phyloP scores from a whole-genome alignment of 2,113 vertebrate genomes.

The Pitta sordida region DNA sequence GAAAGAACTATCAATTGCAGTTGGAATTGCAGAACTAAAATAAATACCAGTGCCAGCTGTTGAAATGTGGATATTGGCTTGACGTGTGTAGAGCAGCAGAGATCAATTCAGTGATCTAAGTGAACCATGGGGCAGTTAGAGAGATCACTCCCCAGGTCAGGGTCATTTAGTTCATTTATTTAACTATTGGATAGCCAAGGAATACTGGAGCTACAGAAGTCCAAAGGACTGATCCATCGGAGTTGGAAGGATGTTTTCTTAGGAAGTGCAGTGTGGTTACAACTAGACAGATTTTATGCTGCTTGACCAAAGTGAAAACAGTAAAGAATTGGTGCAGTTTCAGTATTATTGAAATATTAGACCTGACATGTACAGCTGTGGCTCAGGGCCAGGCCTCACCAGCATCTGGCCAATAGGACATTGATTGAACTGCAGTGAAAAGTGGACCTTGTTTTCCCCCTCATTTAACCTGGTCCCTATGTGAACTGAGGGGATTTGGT shows the following conservation, averaged over 20 bases:
- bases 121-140: neutral
- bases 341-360: neutral
- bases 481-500: neutral
- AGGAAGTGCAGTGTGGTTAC: neutral
- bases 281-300: neutral
- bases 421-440: neutral
- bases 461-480: neutral
- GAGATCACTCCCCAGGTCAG: neutral
- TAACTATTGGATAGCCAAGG: neutral
- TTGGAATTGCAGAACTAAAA: neutral
- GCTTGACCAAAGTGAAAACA: neutral
- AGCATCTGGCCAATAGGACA: neutral
- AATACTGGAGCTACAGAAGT: neutral
- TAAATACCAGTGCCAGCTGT: neutral
- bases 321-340: neutral
- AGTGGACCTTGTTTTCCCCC: neutral
- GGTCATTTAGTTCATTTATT: neutral
- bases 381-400: neutral
- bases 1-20: neutral
- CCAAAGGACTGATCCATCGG: neutral
- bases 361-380: neutral
- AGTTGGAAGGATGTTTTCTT: neutral
- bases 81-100: neutral
- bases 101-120: neutral
- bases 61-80: neutral